phyloP scores from a whole-genome alignment of 2,888 invertebrate species.

The Chaetogeoica ovagalla region DNA sequence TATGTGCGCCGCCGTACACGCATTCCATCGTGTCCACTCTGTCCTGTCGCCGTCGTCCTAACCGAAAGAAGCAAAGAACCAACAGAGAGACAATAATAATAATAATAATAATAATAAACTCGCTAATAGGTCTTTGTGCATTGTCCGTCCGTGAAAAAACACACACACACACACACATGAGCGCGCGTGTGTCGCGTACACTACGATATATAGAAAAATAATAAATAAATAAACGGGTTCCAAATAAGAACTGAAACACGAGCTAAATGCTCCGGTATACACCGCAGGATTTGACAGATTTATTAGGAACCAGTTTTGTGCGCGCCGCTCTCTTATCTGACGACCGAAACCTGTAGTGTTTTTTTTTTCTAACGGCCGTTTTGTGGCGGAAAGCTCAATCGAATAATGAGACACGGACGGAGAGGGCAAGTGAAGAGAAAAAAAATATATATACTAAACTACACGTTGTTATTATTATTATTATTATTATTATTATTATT shows the following conservation, averaged over 20 bases:
- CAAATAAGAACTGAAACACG: constrained; percentile 51
- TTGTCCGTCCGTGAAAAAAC: constrained; percentile 48
- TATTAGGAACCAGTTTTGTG: constrained; percentile 52
- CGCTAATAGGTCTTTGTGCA: constrained; percentile 52
- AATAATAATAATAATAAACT: constrained; percentile 49
- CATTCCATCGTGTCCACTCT: constrained; percentile 44
- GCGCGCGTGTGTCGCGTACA: neutral
- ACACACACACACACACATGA: neutral
- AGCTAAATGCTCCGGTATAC: constrained; percentile 31
- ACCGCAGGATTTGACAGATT: constrained; percentile 50
- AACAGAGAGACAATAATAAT: constrained; percentile 23
- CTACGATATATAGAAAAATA: constrained; percentile 14
- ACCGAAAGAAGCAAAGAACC: constrained; percentile 20
- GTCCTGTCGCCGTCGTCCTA: constrained; percentile 3
- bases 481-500: neutral
- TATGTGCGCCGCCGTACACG: neutral
- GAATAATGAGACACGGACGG: constrained; percentile 13
- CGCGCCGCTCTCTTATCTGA: constrained; percentile 36
- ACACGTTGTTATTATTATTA: neutral
- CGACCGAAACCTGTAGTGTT: constrained; percentile 46
- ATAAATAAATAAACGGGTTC: constrained; percentile 53
- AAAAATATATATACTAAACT: neutral
- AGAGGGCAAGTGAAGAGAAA: neutral
- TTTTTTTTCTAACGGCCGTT: constrained; percentile 34
- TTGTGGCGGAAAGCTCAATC: constrained; percentile 51